Evolutionary conservation across 2,888 invertebrate species (phyloP), one percentile per base, ranked within the genome.

Genomic region (Diaprepes abbreviatus): DNA sequence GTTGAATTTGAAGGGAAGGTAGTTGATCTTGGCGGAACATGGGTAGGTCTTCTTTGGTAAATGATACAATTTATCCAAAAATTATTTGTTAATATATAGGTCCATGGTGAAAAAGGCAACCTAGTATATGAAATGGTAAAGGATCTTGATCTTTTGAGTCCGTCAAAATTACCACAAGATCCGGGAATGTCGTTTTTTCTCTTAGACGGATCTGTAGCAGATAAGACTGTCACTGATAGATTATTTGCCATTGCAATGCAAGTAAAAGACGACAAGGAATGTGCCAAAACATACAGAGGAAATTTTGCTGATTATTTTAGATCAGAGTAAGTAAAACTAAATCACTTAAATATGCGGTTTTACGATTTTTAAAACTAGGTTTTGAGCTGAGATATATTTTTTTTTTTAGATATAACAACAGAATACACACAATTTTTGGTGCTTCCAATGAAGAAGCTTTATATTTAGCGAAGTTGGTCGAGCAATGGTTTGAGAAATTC

Each of bases 101-200:
- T 83, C 43, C 84, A 85, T 62, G 84, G 85, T 5, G 81, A 84
- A 78, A 73, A 79, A 54, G 77, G 78, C 45, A 84, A 85, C 68
- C 71, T 80, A 6, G 82, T 84, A 7, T 83, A 80, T 70, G 74
- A 81, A 50, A 73, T 81, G 73, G 83, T 81, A 0, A 81, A 82
- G 70, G 77, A 82, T 52, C 71, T 76, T 31, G 74, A 81, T 71
- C 50, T 83, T 19, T 65, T 84, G 28, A 74, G 74, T 36, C 72
- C 76, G 85, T 72, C 89, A 84, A 80, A 85, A 83, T 16, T 70
- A 21, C 66, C 65, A 3, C 40, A 54, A 28, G 62, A 62, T 33
- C 66, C 65, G 6, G 70, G 66, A 48, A 70, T 70, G 70, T 57
- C 60, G 7, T 82, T 78, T 74, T 82, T 79, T 65, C 71, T 79